Conservation (phyloP, 2,888 invertebrate species). For the Pollenia griseotomentosa region DNA sequence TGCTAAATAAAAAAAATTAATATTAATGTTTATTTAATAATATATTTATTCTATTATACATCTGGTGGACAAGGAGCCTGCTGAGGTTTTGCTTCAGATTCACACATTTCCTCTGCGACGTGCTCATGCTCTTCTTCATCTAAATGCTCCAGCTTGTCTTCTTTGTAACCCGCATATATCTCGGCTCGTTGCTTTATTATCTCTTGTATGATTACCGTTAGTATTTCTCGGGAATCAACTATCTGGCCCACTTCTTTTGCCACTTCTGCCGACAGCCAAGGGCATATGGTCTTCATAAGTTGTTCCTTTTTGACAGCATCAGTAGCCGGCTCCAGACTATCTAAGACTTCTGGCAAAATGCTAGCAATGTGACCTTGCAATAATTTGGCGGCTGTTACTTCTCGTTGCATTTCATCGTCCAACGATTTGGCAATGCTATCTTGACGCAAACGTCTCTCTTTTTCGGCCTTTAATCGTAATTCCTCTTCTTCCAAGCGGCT, state of each 20-base stretch:
- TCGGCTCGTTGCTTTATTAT: constrained; percentile 90
- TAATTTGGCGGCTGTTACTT: constrained; percentile 92
- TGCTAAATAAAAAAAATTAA: constrained; percentile 27
- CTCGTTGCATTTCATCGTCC: constrained; percentile 91
- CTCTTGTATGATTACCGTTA: constrained; percentile 91
- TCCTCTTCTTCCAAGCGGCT: constrained; percentile 93
- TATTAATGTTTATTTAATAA: not conserved
- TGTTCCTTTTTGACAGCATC: constrained; percentile 85
- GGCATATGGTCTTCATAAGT: constrained; percentile 88
- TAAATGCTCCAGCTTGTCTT: constrained; percentile 63
- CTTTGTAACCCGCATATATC: constrained; percentile 80
- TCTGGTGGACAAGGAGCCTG: constrained; percentile 50
- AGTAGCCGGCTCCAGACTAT: constrained; percentile 86
- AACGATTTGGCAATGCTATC: constrained; percentile 87
- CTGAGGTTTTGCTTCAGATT: constrained; percentile 31
- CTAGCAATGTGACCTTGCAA: constrained; percentile 94
- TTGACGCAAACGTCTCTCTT: constrained; percentile 90
- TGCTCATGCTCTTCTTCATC: constrained; percentile 65
- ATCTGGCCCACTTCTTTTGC: constrained; percentile 91
- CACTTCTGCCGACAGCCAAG: constrained; percentile 94
- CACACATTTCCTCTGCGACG: constrained; percentile 41
- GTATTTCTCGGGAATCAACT: constrained; percentile 91
- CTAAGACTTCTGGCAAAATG: constrained; percentile 92
- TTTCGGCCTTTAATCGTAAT: constrained; percentile 88
- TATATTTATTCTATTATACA: constrained; percentile 35